Conservation (phyloP, 1,140 invertebrate genomes). For the Teleopsis dalmanni region DNA sequence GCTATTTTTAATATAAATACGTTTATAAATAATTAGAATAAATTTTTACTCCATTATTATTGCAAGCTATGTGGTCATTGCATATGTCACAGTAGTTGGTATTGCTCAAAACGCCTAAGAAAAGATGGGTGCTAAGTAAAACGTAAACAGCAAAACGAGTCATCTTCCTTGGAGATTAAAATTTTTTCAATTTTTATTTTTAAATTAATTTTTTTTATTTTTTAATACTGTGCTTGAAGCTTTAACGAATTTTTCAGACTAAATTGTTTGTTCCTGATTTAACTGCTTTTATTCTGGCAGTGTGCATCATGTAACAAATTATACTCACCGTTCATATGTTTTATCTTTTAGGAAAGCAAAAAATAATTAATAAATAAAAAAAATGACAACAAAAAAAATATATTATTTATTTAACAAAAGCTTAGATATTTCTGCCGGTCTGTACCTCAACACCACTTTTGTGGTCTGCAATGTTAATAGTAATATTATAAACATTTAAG, state of each 20-base stretch:
- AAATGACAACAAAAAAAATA: no score
- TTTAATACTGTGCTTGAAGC: neutral
- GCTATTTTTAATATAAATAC: neutral
- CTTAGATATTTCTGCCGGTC: no score
- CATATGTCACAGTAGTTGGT: slow-evolving; percentile 3
- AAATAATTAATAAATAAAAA: no score
- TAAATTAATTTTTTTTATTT: neutral
- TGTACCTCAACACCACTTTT: no score
- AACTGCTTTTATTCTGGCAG: no score
- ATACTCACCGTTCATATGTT: no score
- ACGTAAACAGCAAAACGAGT: neutral
- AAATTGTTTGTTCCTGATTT: no score
- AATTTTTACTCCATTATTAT: slow-evolving; percentile 8
- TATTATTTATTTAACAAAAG: no score
- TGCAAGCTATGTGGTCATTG: slow-evolving; percentile 7
- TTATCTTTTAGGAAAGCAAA: no score
- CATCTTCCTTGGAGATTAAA: neutral
- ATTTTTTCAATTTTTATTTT: neutral
- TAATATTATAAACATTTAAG: no score
- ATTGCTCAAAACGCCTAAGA: neutral
- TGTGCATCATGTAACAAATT: no score
- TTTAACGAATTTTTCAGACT: neutral
- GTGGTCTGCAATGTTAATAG: no score
- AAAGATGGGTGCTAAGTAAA: neutral
- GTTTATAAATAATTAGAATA: neutral